Evolutionary conservation across 2,797 vertebrate genomes (phyloP).

Genomic region (Carduelis carduelis): DNA sequence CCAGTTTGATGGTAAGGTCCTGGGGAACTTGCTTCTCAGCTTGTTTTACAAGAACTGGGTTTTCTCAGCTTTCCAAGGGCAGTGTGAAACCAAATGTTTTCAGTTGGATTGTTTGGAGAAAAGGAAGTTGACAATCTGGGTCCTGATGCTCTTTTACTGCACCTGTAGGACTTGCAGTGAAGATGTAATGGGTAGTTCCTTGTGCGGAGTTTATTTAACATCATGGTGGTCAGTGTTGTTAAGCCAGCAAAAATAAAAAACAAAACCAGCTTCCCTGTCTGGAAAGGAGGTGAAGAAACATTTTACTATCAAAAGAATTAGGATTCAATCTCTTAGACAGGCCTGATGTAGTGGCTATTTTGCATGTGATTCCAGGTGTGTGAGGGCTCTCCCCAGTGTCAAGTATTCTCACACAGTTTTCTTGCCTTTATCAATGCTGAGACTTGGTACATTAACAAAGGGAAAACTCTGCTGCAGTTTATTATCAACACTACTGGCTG

Average conservation of each 20-base stretch:
- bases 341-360: neutral
- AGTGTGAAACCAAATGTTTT: neutral
- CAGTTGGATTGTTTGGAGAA: neutral
- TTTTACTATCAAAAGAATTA: neutral
- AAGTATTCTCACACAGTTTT: neutral
- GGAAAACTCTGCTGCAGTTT: neutral
- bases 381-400: neutral
- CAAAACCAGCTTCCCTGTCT: neutral
- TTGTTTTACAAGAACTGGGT: neutral
- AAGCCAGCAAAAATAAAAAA: neutral
- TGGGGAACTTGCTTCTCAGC: neutral
- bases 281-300: neutral
- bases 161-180: neutral
- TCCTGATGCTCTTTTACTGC: neutral
- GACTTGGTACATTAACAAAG: neutral
- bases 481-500: neutral
- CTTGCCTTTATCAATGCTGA: neutral
- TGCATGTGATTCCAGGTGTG: neutral
- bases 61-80: neutral
- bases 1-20: neutral
- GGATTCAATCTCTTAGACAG: neutral
- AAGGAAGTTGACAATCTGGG: neutral
- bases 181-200: neutral
- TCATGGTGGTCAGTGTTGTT: neutral
- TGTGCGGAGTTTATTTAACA: neutral